Conservation (phyloP, 2,113 vertebrate genomes). For the Phalacrocorax aristotelis region DNA sequence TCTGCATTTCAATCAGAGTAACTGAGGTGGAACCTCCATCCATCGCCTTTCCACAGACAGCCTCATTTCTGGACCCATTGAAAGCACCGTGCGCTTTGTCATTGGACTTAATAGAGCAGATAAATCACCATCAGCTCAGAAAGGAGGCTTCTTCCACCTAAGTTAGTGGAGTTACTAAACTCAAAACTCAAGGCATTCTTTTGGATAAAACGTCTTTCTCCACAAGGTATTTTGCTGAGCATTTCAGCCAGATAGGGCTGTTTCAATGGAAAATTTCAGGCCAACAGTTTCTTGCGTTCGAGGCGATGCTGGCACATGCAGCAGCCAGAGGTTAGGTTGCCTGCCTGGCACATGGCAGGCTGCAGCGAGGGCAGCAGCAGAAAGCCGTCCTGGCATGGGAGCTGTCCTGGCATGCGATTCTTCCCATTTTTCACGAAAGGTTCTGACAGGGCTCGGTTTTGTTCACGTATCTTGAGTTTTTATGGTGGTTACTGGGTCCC, state of each 20-base stretch:
- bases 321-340: background rate
- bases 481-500: background rate
- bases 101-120: background rate
- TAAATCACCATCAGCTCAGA: slow-evolving; percentile 15
- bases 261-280: background rate
- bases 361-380: background rate
- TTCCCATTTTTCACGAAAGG: background rate
- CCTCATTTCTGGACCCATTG: slow-evolving; percentile 16
- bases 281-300: background rate
- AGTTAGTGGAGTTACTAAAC: background rate
- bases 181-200: background rate
- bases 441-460: background rate
- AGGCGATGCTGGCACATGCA: background rate
- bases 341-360: background rate
- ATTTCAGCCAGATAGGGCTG: background rate
- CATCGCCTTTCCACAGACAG: background rate
- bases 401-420: background rate
- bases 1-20: slow-evolving; percentile 31
- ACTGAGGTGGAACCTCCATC: background rate
- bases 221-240: background rate
- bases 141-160: background rate
- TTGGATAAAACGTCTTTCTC: background rate
- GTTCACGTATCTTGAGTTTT: background rate
- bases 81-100: background rate
- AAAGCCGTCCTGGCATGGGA: background rate